Evolutionary conservation across 2,113 vertebrate species (phyloP).

Genomic region (Anolis carolinensis): DNA sequence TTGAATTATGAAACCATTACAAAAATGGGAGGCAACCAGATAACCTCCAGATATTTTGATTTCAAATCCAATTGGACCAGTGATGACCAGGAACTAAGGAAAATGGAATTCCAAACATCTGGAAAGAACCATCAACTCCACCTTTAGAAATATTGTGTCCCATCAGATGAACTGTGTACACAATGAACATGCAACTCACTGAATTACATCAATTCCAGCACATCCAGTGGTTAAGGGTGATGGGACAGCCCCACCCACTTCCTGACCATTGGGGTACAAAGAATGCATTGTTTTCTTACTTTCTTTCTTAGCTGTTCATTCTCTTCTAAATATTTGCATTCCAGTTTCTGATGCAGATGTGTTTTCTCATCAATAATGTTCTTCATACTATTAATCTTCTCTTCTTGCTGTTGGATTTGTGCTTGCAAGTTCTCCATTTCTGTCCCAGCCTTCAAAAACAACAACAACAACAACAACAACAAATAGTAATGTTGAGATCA

Average conservation of each 20-base stretch:
- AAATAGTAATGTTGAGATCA: slow-evolving; percentile 23
- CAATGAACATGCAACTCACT: no score
- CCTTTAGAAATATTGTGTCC: background rate
- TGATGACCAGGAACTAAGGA: background rate
- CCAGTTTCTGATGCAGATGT: background rate
- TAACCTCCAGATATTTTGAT: no score
- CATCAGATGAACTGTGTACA: background rate
- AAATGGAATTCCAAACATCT: background rate
- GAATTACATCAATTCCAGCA: no score
- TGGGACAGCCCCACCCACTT: no score
- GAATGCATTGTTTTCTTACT: background rate
- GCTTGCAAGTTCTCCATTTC: background rate
- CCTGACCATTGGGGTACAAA: no score
- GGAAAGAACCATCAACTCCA: background rate
- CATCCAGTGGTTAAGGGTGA: no score
- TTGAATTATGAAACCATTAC: no score
- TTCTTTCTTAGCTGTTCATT: background rate
- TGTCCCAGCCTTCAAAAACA: slow-evolving; percentile 21
- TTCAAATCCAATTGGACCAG: background rate
- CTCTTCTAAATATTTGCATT: slow-evolving; percentile 5
- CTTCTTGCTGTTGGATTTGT: background rate
- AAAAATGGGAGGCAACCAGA: no score
- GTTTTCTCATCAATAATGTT: background rate
- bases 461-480: background rate
- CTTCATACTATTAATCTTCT: background rate